Evolutionary conservation across 2,113 vertebrate species (phyloP), one percentile per base, ranked within the genome.

Genomic region (human (Homo sapiens)): DNA sequence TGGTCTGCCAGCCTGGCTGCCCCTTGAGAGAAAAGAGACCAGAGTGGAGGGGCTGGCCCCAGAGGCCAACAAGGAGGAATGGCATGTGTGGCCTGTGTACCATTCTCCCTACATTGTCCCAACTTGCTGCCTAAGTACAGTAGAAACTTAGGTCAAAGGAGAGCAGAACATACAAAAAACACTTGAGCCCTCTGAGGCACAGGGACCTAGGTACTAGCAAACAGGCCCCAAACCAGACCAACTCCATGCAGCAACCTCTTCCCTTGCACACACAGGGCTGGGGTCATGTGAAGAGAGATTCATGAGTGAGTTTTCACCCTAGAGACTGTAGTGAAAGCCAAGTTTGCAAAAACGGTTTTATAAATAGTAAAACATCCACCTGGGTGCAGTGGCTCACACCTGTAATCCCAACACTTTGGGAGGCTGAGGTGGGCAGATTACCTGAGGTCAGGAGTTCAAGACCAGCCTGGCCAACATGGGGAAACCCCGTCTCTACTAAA

Each of bases 201-300:
- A 11, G 30, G 8, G 10, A 38, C 10, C 32, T 38, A 16, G 5
- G n/a, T 22, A 11, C 48, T 6, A 12, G 18, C 3, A 3, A 43
- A 27, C 0, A 1, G 32, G 11, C 45, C 75, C 35, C 22, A 18
- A 1, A 48, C 1, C 4, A 57, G 48, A n/a, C 18, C 20, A 1
- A 17, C 12, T 27, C 68, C 5, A 20, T 0, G 0, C 27, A 11
- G 66, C 40, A 0, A 1, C 1, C 18, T 48, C 23, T 68, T 17
- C 43, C 43, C n/a, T 27, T 1, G 2, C 35, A 35, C 73, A 48
- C 30, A 30, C 81, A 50, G n/a, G 35, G 17, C 40, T 73, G 45
- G 75, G 50, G 27, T 13, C 40, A 16, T 3, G 0, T n/a, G 17
- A 64, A 43, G 50, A 59, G 64, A 78, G 40, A 55, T 50, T 22